Base-by-base conservation (phyloP, 2,888 invertebrate genomes). In the Kuschelorhynchus macadamiae region DNA sequence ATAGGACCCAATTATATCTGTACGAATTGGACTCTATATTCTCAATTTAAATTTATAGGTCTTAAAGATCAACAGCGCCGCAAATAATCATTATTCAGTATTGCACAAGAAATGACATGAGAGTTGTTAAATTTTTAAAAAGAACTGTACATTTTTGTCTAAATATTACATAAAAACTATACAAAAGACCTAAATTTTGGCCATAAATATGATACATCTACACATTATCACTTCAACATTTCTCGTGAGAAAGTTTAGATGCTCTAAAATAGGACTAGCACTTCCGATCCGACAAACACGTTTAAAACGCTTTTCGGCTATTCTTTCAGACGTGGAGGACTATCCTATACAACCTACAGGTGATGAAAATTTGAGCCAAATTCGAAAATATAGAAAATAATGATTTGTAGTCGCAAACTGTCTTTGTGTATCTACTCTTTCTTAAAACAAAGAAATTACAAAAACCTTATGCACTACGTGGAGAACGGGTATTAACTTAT, bases 111-210 rank as follows among this genome's bases (percentile, higher is more conserved):
- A 47, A 46, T 77, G 73, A 75, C 71, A 67, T 71, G 67, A 71
- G 44, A 65, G 67, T 62, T 36, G 53, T 56, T 67, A 71, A 66
- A 72, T 70, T 60, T 59, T 60, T 62, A 70, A 63, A 65, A 25
- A 36, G 36, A 71, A 75, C 73, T 77, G 73, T 72, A 73, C 59
- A 66, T 59, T 70, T 75, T 72, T 63, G 59, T 78, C 77, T 81
- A 80, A 76, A 76, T 75, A 77, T 78, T 78, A 77, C 77, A 78
- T 77, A 78, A 77, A 77, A 79, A 76, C 79, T 80, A 79, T 80
- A 80, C 78, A 81, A 78, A 79, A 77, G 73, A 60, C 36, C 42
- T 55, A 42, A 25, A 25, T 53, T 67, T 74, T 77, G 78, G 78
- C 79, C 77, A 73, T 76, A 72, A 75, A 79, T 79, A 78, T 76